Evolutionary conservation across 2,113 vertebrate species (phyloP), one percentile per base, ranked within the genome.

Genomic region (Paramisgurnus dabryanus): DNA sequence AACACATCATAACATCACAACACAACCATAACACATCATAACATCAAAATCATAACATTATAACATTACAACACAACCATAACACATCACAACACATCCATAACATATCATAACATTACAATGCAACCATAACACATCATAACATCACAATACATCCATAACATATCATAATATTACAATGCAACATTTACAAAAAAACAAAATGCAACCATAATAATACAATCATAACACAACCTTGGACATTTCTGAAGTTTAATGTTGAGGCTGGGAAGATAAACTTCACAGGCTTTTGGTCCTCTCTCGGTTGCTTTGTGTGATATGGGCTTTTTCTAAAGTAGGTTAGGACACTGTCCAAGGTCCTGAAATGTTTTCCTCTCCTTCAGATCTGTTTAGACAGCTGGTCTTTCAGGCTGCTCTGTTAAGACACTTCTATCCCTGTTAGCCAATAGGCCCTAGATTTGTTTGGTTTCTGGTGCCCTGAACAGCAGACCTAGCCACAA

Each of bases 301-400:
- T 57, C 34, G 4, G 41, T 39, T 73, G 70, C 55, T 61, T 7
- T 5, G 12, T 27, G 53, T 74, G 40, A 60, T 61, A 7, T 1
- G 18, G 12, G 18, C 12, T 50, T 50, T 43, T 34, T 50, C 5
- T 15, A 15, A 27, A 55, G 50, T 47, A 61, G 39, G 9, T 18
- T 43, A 22, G 70, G 39, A 73, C 12, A 22, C 40, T 22, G 55
- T 60, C 71, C 71, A 60, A 60, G 6, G 17, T 60, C 55, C 53
- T 73, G 71, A 22, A 43, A 74, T 74, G 71, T 74, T 61, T 45
- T 74, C 39, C n/a, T 40, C 27, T 58, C 8, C 49, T 45, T 61
- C 9, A 57, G 69, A 45, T 45, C n/a, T 74, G 71, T 74, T 45
- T 74, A 18, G 71, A 74, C 57, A 74, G 71, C 53, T 74, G 53